Conservation (phyloP, 2,113 vertebrate genomes). For the Corydoras maculifer region DNA sequence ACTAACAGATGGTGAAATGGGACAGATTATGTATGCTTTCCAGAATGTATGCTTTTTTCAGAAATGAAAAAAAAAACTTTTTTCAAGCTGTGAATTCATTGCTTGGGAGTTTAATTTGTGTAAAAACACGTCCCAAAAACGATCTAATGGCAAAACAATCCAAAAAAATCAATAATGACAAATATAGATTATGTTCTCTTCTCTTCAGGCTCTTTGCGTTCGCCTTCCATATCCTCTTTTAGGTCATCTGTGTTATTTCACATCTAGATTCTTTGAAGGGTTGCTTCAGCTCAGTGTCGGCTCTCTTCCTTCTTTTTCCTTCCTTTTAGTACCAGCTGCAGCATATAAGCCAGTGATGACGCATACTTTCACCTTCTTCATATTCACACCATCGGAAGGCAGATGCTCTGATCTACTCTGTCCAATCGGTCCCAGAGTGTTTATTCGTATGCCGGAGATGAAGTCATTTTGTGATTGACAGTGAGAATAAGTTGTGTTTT, state of each 20-base stretch:
- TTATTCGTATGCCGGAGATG: constrained; percentile 14
- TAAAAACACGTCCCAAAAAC: too few species aligned
- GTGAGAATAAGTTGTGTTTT: constrained; percentile 19
- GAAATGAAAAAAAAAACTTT: constrained; percentile 6
- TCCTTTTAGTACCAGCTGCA: constrained; percentile 20
- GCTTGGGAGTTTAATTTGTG: background rate
- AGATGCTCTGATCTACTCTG: constrained; percentile 8
- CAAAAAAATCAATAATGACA: too few species aligned
- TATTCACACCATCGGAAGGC: constrained; percentile 1
- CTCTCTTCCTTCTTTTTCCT: constrained; percentile 14
- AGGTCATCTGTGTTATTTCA: background rate
- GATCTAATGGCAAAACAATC: too few species aligned
- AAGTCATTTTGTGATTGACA: constrained; percentile 32
- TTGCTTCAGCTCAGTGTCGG: constrained; percentile 3
- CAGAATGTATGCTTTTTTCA: too few species aligned
- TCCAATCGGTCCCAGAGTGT: constrained; percentile 7
- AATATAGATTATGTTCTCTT: too few species aligned
- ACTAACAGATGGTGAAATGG: constrained; percentile 40
- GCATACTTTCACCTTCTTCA: constrained; percentile 25
- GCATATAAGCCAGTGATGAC: constrained; percentile 7
- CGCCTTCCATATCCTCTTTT: background rate
- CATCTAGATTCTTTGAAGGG: background rate
- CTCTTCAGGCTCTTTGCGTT: background rate
- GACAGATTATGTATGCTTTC: constrained; percentile 33
- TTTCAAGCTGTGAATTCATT: constrained; percentile 6